Percentiles rank a stretch among this genome's conserved stretches.
Conservation (phyloP, 2,113 vertebrate species). For the Mirza zaza region DNA sequence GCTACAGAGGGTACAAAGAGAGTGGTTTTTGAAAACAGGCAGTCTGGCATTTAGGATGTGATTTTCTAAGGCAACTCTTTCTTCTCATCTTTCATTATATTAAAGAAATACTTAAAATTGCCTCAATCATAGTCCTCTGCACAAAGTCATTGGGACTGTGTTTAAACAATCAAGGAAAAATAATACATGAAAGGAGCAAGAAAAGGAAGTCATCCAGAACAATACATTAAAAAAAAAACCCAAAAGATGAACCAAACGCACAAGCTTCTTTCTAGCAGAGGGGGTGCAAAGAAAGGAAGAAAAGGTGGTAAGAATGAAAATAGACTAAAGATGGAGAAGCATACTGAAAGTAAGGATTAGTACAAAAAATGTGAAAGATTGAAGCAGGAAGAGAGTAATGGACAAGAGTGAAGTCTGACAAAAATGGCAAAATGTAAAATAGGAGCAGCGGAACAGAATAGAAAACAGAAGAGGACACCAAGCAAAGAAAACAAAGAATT, state of each 20-base stretch:
- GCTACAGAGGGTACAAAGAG: neutral
- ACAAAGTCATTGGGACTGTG: neutral
- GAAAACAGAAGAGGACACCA: neutral
- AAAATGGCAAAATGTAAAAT: neutral
- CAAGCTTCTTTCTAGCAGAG: neutral
- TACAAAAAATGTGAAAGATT: neutral
- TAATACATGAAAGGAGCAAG: neutral
- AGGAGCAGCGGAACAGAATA: neutral
- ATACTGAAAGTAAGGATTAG: neutral
- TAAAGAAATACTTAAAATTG: slow-evolving; percentile 37
- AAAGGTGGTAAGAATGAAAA: neutral
- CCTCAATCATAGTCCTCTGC: neutral
- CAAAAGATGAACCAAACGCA: neutral
- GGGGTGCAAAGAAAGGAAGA: neutral
- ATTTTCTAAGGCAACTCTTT: slow-evolving; percentile 20
- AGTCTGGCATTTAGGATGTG: neutral
- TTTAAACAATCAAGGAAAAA: slow-evolving; percentile 14
- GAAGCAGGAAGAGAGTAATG: neutral
- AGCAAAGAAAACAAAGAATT: slow-evolving; percentile 15
- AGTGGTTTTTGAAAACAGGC: neutral
- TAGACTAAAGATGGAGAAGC: neutral
- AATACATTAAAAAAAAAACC: neutral
- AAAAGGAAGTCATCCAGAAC: neutral
- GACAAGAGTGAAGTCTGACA: neutral
- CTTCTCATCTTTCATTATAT: neutral